Evolutionary conservation across 2,888 invertebrate genomes (phyloP), one percentile per base, ranked within the genome.

Genomic region (Mellilla xanthometata): DNA sequence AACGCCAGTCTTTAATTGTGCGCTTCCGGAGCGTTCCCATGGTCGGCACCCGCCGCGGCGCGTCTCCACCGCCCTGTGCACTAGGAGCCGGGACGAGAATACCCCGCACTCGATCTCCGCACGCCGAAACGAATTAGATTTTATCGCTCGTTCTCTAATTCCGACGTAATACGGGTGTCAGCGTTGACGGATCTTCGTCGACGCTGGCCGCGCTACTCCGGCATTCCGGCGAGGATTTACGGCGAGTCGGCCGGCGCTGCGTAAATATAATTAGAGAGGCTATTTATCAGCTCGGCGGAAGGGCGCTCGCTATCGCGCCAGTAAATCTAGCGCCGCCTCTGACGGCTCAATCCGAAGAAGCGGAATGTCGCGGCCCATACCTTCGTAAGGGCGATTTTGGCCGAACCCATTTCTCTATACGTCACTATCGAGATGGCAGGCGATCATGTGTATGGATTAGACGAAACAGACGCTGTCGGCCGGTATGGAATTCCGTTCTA

Each of bases 241-340:
- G 70, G 79, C 72, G 70, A 72, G 78, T 74, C 81, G 78, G 65
- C 72, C 73, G 82, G 78, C 81, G 79, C 84, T 78, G 82, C 83
- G 87, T 89, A 87, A 88, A 87, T 88, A 88, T 88, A 88, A 88
- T 88, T 87, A 88, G 81, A 86, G 81, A 70, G 78, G 81, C 83
- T 78, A 87, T 88, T 85, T 86, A 85, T 88, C 86, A 86, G 83
- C 62, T 64, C 79, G 74, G 76, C 80, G 85, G 86, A 86, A 84
- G 86, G 82, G 84, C 82, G 77, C 80, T 67, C 71, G 70, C 73
- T 81, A 84, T 86, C 84, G 75, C 70, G 62, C 76, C 75, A 62
- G 80, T 88, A 82, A 86, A 87, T 87, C 86, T 86, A 65, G 53
- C 60, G 61, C 65, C 64, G 67, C 66, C 70, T 71, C 72, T 74